Conservation (phyloP, 2,888 invertebrate genomes). For the Caenorhabditis sinica region DNA sequence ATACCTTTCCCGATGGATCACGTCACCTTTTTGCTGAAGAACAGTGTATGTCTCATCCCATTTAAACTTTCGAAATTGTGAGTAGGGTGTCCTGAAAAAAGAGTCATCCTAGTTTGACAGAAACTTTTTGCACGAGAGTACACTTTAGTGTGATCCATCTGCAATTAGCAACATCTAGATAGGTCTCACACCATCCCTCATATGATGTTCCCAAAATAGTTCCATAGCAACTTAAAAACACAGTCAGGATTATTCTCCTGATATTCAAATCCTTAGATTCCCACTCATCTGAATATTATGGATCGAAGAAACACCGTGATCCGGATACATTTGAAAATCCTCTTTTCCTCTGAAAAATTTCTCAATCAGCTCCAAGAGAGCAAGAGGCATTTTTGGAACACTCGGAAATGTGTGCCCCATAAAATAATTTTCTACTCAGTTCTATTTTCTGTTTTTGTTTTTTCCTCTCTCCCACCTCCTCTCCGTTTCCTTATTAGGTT, state of each 20-base stretch:
- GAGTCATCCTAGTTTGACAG: background rate
- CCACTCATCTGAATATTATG: too few species aligned
- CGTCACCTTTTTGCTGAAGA: conserved; percentile 20
- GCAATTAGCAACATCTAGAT: too few species aligned
- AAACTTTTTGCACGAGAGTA: background rate
- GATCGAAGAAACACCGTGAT: background rate
- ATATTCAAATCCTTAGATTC: background rate
- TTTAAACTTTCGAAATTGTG: background rate
- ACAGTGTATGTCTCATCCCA: conserved; percentile 16
- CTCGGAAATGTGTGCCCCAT: conserved; percentile 40
- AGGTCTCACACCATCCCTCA: too few species aligned
- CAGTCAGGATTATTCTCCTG: background rate
- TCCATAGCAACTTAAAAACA: too few species aligned
- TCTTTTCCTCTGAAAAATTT: background rate
- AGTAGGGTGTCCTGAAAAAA: background rate
- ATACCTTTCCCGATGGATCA: conserved; percentile 20
- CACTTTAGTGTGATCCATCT: background rate
- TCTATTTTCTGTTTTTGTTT: conserved; percentile 31
- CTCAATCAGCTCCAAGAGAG: background rate
- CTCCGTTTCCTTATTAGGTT: background rate
- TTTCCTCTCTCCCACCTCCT: conserved; percentile 6
- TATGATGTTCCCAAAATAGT: too few species aligned
- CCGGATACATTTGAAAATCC: background rate
- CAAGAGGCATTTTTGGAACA: conserved; percentile 26
- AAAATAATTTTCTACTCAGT: conserved; percentile 14